These are phyloP conservation scores for Pogona vitticeps DNA, from an alignment of 2,113 vertebrate genomes.

Conservation along the genomic window DNA sequence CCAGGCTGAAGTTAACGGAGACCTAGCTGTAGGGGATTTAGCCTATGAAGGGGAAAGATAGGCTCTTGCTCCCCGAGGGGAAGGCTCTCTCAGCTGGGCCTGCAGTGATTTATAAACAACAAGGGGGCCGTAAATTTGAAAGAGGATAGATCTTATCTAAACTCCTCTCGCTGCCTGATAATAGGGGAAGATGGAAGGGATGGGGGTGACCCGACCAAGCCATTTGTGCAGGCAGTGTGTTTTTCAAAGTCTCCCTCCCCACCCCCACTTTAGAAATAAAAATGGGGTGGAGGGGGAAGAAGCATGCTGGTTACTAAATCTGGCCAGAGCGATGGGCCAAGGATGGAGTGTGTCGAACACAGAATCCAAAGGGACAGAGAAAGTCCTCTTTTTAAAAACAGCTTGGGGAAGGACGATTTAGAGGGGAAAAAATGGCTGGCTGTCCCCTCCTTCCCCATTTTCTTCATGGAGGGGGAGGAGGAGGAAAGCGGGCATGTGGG, in stretches of 20 bases:
- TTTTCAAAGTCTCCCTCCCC: constrained; percentile 53
- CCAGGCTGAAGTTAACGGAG: too few relatives aligned
- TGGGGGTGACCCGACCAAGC: constrained; percentile 18
- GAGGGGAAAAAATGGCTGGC: background rate
- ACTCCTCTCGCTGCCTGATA: constrained; percentile 65
- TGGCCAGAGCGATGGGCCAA: constrained; percentile 40
- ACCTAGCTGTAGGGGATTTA: background rate
- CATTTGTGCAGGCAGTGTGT: constrained; percentile 24
- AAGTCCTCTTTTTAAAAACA: constrained; percentile 2
- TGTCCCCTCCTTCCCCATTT: background rate
- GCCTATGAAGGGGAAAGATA: background rate
- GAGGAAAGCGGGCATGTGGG: background rate
- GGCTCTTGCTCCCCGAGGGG: background rate
- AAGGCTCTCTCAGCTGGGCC: background rate
- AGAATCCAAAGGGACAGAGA: constrained; percentile 6
- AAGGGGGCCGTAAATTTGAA: constrained; percentile 25
- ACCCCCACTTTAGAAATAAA: background rate
- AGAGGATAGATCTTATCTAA: constrained; percentile 68
- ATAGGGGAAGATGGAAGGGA: constrained; percentile 20
- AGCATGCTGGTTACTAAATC: constrained; percentile 17
- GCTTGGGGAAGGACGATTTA: too few relatives aligned
- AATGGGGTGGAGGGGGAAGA: background rate
- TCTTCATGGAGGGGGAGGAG: background rate
- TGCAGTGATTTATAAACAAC: constrained; percentile 18
- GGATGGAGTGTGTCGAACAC: background rate